Evolutionary conservation across 2,113 vertebrate genomes (phyloP), one percentile per base, ranked within the genome.

Genomic region (Alces alces): DNA sequence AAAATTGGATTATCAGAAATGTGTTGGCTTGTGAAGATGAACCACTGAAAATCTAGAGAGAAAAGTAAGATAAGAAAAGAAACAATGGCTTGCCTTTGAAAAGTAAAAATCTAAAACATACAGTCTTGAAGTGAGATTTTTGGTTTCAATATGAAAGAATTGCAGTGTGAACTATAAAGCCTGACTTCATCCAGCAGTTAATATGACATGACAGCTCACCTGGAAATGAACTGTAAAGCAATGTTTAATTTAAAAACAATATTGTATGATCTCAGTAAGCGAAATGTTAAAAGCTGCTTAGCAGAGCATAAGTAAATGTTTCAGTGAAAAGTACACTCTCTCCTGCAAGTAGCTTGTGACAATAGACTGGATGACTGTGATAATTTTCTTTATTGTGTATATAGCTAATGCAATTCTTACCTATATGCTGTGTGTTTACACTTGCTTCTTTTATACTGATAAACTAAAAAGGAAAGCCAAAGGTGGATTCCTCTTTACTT

Each of bases 221-320:
- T 96, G 89, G 79, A 95, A 97, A 92, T 97, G 83, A 95, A 93
- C 94, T 89, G 43, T 80, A 86, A 94, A 97, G 84, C 92, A 95
- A 96, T 93, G 58, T 21, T 91, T 93, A 60, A 60, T 95, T 97
- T 96, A 58, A 95, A 96, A 89, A 50, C 54, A 36, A 89, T 89
- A 57, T 58, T 80, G 14, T 88, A 3, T 86, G n/a, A 39, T n/a
- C 61, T 91, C 66, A 76, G 11, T 85, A 84, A 92, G 45, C 82
- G 76, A 97, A 97, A 95, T 52, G 91, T 7, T 91, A 66, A 85
- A 87, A 79, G 39, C 45, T 89, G 60, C 30, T 95, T 89, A 73
- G 82, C 45, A 86, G 58, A 95, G 39, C 58, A n/a, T 39, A 92
- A 60, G 57, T 96, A 64, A 96, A 86, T 93, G 86, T 86, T 93